A percentile compares a stretch with the other conserved stretches of the same genome.
Conservation (phyloP, 1,140 invertebrate species). For the Teleogryllus occipitalis region DNA sequence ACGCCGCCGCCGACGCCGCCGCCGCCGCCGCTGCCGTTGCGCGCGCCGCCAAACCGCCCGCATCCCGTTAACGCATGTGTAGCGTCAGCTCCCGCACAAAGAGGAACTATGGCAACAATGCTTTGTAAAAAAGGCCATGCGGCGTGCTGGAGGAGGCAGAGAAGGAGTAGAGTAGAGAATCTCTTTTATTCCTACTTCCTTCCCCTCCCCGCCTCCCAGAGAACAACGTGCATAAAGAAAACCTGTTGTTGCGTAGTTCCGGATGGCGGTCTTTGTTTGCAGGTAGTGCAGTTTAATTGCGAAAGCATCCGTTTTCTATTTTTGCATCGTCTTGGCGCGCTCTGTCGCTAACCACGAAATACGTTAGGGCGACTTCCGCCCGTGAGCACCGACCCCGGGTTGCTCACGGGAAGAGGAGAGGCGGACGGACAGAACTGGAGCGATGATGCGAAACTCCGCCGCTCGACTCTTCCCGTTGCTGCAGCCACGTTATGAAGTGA, state of each 20-base stretch:
- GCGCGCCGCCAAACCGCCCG: neutral
- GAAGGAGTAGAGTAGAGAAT: neutral
- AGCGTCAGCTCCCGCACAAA: neutral
- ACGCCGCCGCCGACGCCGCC: neutral
- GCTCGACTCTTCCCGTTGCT: too few relatives aligned
- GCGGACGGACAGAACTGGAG: neutral
- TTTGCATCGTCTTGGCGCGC: neutral
- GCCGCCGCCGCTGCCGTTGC: too few relatives aligned
- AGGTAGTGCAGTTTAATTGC: slow-evolving; percentile 1
- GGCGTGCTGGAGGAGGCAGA: neutral
- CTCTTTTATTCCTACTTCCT: neutral
- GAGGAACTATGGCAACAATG: neutral
- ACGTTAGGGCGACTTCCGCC: neutral
- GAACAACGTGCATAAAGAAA: neutral
- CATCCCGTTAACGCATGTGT: neutral
- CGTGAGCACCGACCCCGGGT: neutral
- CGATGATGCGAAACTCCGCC: neutral
- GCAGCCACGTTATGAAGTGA: neutral
- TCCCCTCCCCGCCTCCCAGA: neutral
- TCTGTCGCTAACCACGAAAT: neutral
- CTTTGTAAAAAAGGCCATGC: neutral
- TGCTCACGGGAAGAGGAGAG: neutral
- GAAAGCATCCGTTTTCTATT: neutral
- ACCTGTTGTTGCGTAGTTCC: neutral
- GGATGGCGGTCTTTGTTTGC: neutral